These are phyloP conservation scores for Microchrysa polita DNA, from an alignment of 2,888 invertebrate genomes.

Conservation along the genomic window DNA sequence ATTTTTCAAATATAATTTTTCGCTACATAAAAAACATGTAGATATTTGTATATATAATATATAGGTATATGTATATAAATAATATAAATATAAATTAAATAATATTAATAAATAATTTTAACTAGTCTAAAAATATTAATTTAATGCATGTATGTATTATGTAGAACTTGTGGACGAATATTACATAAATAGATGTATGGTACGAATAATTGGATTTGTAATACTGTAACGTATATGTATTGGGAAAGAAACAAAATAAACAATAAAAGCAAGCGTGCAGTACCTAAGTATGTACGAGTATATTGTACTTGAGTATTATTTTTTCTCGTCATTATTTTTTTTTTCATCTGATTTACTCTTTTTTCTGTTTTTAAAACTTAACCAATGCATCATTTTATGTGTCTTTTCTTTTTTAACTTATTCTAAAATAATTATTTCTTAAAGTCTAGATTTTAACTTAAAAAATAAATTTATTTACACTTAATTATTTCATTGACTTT, in stretches of 20 bases:
- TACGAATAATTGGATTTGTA: too few species aligned
- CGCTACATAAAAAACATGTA: slow-evolving; percentile 22
- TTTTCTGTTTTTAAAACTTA: not conserved
- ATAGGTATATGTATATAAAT: too few species aligned
- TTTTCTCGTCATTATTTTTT: not conserved
- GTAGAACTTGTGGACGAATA: not conserved
- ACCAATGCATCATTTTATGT: not conserved
- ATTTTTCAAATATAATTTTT: slow-evolving; percentile 38
- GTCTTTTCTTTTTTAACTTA: not conserved
- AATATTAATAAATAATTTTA: slow-evolving; percentile 32
- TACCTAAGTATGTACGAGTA: too few species aligned
- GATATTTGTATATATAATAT: not conserved
- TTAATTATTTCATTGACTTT: too few species aligned
- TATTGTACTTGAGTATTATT: slow-evolving; percentile 9
- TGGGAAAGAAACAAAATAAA: too few species aligned
- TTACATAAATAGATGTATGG: not conserved
- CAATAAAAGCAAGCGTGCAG: not conserved
- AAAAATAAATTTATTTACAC: too few species aligned
- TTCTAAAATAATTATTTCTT: not conserved
- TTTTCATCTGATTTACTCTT: not conserved
- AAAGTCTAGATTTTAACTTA: not conserved
- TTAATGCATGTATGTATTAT: not conserved
- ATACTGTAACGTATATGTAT: too few species aligned
- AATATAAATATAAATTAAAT: slow-evolving; percentile 31
- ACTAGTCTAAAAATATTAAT: slow-evolving; percentile 9